Evolutionary conservation across 2,888 invertebrate species (phyloP).

Genomic region (Epicampocera succincta): DNA sequence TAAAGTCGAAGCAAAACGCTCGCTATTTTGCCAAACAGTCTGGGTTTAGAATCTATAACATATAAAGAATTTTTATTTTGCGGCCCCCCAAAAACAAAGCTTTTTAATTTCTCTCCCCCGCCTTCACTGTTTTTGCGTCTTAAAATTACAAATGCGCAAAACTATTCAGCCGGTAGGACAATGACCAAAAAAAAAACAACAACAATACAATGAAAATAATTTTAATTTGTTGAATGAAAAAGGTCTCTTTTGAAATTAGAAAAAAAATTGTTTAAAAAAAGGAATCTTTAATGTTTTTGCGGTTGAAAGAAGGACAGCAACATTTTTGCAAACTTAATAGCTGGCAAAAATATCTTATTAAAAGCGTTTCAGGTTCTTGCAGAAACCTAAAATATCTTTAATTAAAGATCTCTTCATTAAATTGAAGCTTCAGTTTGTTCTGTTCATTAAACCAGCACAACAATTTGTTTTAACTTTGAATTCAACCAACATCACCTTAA

Average conservation of each 20-base stretch:
- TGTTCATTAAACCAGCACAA: no score
- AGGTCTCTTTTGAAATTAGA: not conserved
- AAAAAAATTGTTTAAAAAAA: slow-evolving; percentile 3
- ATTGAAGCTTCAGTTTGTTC: no score
- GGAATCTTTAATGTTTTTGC: not conserved
- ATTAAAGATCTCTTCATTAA: not conserved
- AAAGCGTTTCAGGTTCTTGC: no score
- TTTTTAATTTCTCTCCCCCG: no score
- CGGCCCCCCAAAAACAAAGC: no score
- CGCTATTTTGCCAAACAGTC: no score
- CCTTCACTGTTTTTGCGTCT: no score
- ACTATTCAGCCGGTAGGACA: no score
- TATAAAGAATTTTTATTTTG: slow-evolving; percentile 1
- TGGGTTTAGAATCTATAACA: slow-evolving; percentile 1
- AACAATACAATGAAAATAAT: slow-evolving; percentile 27
- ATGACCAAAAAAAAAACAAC: not conserved
- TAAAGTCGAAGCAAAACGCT: not conserved
- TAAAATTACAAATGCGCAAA: no score
- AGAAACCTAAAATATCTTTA: not conserved
- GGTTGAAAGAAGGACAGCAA: no score
- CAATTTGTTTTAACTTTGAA: not conserved
- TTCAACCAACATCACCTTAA: not conserved
- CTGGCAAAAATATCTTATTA: no score
- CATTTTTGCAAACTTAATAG: no score
- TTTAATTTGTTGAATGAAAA: slow-evolving; percentile 48